A percentile compares a stretch with the other conserved stretches of the same genome.
Conservation (phyloP, 2,113 vertebrate species). For the Pituophis catenifer region DNA sequence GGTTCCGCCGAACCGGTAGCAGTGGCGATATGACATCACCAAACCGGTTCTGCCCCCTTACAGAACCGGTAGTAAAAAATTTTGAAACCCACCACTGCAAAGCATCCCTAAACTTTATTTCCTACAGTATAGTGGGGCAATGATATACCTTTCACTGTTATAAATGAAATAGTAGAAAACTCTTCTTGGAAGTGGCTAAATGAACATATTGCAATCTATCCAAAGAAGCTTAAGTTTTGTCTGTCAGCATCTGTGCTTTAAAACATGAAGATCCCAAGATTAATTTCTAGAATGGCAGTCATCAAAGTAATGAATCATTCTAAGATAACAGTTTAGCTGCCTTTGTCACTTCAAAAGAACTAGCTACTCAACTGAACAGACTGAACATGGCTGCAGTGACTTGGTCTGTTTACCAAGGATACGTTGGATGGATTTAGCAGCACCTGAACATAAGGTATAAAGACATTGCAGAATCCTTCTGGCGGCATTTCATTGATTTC, state of each 20-base stretch:
- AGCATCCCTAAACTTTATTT: not conserved
- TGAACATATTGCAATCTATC: not conserved
- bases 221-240: slow-evolving; percentile 8
- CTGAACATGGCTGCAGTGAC: not conserved
- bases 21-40: not conserved
- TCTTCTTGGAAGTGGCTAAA: not conserved
- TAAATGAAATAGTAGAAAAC: not conserved
- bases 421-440: not conserved
- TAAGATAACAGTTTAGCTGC: not conserved
- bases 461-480: slow-evolving; percentile 1
- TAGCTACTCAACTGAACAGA: slow-evolving; percentile 8
- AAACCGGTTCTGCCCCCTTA: too few relatives aligned
- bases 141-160: not conserved
- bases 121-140: not conserved
- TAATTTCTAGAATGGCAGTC: slow-evolving; percentile 9
- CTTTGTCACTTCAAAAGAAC: slow-evolving; percentile 9
- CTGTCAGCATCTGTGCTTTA: slow-evolving; percentile 9
- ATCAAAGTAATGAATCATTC: slow-evolving; percentile 8
- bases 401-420: slow-evolving; percentile 12
- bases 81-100: not conserved
- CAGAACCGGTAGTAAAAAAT: too few relatives aligned
- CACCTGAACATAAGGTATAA: slow-evolving; percentile 1
- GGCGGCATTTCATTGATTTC: not conserved
- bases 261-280: slow-evolving; percentile 8
- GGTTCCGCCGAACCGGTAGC: too few relatives aligned